Percentiles rank a stretch among this genome's conserved stretches.
Conservation (phyloP, 2,113 vertebrate species). For the Ptyas mucosa region DNA sequence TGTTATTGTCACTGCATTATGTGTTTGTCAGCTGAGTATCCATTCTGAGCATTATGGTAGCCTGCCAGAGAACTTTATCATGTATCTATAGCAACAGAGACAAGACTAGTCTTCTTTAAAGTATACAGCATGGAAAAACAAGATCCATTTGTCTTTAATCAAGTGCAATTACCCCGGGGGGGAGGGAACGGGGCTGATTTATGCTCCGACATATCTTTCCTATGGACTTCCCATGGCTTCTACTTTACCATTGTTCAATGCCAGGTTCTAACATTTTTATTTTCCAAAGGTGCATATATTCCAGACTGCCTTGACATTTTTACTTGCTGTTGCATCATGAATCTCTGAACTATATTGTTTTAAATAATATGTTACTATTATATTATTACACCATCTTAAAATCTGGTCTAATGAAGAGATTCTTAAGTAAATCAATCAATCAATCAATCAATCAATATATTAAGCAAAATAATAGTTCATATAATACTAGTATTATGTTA, state of each 20-base stretch:
- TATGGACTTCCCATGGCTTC: neutral
- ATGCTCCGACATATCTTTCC: no score
- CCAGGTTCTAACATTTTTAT: neutral
- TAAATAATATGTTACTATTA: neutral
- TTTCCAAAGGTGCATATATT: neutral
- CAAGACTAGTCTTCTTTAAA: no score
- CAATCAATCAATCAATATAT: neutral
- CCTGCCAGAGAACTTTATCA: no score
- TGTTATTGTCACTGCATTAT: no score
- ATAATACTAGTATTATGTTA: neutral
- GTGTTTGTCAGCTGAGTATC: no score
- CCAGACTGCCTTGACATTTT: neutral
- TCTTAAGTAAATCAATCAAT: neutral
- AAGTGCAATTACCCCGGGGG: no score
- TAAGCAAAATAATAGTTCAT: neutral
- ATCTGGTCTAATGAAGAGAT: neutral
- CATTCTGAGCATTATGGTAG: no score
- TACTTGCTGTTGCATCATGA: neutral
- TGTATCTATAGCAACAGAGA: no score
- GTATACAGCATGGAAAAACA: no score
- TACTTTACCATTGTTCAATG: neutral
- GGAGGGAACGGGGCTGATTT: no score
- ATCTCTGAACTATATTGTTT: neutral
- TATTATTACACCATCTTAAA: constrained; percentile 16
- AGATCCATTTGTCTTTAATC: no score